Evolutionary conservation across 2,888 invertebrate species (phyloP).

Genomic region (Cryptosula pallasiana): DNA sequence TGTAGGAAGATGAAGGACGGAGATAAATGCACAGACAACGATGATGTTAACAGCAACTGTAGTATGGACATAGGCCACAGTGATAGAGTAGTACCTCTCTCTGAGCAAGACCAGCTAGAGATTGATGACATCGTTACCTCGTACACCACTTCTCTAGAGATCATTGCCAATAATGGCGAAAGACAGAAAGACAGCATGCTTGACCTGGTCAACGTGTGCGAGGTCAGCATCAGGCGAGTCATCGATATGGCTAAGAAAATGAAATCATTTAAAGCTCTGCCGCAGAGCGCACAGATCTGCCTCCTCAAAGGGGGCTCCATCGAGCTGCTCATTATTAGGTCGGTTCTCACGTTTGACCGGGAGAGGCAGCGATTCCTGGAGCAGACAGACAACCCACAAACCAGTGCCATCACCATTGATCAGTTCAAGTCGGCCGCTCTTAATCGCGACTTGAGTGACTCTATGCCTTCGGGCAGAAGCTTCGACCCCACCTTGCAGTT

Average conservation of each 20-base stretch:
- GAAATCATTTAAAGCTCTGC: conserved; percentile 82
- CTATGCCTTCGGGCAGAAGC: not conserved
- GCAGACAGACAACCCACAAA: conserved; percentile 56
- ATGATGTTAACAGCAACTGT: conserved; percentile 23
- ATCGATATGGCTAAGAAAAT: conserved; percentile 62
- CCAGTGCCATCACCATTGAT: conserved; percentile 75
- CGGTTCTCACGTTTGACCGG: conserved; percentile 86
- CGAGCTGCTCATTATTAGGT: conserved; percentile 90
- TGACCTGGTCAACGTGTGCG: conserved; percentile 53
- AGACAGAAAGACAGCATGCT: conserved; percentile 26
- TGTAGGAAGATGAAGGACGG: conserved; percentile 38
- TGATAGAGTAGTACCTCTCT: conserved; percentile 9
- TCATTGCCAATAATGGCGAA: conserved; percentile 37
- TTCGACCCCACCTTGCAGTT: conserved; percentile 1
- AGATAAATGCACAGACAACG: conserved; percentile 31
- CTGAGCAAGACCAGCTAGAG: conserved; percentile 36
- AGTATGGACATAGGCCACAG: conserved; percentile 8
- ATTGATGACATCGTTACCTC: conserved; percentile 48
- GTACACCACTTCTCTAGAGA: conserved; percentile 48
- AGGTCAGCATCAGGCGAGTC: conserved; percentile 65
- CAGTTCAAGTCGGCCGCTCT: conserved; percentile 77
- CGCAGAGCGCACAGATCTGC: conserved; percentile 87
- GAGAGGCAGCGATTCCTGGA: conserved; percentile 82
- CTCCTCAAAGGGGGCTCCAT: conserved; percentile 91
- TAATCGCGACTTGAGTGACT: conserved; percentile 22